Percentiles rank a stretch among this genome's conserved stretches.
These are phyloP conservation scores for Notothenia rossii DNA, from an alignment of 2,113 vertebrate species.

Conservation along the genomic window DNA sequence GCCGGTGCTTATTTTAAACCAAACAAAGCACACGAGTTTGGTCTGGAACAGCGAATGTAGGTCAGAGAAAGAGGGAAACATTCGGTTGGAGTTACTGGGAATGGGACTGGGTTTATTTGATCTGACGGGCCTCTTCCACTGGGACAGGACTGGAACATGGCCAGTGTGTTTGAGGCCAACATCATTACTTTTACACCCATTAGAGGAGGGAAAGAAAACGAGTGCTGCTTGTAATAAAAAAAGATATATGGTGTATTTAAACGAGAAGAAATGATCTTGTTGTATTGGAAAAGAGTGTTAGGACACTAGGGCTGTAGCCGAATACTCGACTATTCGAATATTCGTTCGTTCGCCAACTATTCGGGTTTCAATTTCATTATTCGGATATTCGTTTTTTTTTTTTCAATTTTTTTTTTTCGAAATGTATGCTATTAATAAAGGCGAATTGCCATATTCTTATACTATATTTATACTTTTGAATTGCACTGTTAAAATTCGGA, in stretches of 20 bases:
- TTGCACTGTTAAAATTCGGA: too few relatives aligned
- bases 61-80: constrained; percentile 49
- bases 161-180: constrained; percentile 1
- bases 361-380: too few relatives aligned
- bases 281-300: background rate
- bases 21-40: constrained; percentile 23
- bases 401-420: too few relatives aligned
- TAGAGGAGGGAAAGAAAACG: background rate
- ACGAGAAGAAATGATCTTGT: background rate
- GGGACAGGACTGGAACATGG: constrained; percentile 14
- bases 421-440: too few relatives aligned
- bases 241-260: background rate
- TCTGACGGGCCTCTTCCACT: constrained; percentile 40
- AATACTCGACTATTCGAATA: too few relatives aligned
- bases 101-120: constrained; percentile 51
- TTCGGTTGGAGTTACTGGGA: constrained; percentile 37
- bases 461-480: too few relatives aligned
- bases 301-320: too few relatives aligned
- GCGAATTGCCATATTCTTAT: too few relatives aligned
- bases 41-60: constrained; percentile 64
- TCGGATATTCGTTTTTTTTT: too few relatives aligned
- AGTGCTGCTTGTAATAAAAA: background rate
- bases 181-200: background rate
- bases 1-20: constrained; percentile 63
- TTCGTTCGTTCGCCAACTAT: too few relatives aligned